phyloP scores from a whole-genome alignment of 2,113 vertebrate genomes.

The Gavialis gangeticus region DNA sequence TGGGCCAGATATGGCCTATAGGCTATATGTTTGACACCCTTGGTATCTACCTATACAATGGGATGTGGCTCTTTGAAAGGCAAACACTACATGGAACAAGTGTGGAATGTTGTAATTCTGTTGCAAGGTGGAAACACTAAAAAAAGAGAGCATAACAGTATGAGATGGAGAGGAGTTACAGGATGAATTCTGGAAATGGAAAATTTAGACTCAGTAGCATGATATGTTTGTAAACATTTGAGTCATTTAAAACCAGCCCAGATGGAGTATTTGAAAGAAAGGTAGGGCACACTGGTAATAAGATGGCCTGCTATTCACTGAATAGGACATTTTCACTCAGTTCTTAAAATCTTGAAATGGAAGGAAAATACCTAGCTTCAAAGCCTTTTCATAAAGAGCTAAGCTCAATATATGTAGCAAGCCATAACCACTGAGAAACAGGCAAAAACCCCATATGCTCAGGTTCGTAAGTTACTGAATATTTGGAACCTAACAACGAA shows the following conservation, averaged over 20 bases:
- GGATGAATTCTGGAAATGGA: background rate
- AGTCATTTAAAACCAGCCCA: slow-evolving; percentile 2
- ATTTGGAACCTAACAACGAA: no score
- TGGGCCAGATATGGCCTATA: no score
- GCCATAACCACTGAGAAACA: no score
- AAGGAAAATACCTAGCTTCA: background rate
- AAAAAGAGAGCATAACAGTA: background rate
- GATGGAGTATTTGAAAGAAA: background rate
- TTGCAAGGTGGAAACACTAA: no score
- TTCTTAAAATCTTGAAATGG: background rate
- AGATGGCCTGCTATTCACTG: background rate
- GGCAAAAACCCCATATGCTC: no score
- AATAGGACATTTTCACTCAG: background rate
- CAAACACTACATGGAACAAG: no score
- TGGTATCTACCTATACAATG: no score
- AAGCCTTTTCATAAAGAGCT: background rate
- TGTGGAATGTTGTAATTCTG: no score
- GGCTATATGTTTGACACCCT: no score
- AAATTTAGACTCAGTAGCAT: background rate
- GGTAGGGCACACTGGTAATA: background rate
- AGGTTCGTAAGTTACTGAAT: no score
- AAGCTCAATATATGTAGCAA: no score
- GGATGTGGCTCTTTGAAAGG: no score
- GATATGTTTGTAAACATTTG: background rate
- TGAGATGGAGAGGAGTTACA: background rate